A percentile compares a stretch with the other conserved stretches of the same genome.
These are phyloP conservation scores for Amphiura filiformis DNA, from an alignment of 35 echinoderm and acorn worm species.

Conservation along the genomic window DNA sequence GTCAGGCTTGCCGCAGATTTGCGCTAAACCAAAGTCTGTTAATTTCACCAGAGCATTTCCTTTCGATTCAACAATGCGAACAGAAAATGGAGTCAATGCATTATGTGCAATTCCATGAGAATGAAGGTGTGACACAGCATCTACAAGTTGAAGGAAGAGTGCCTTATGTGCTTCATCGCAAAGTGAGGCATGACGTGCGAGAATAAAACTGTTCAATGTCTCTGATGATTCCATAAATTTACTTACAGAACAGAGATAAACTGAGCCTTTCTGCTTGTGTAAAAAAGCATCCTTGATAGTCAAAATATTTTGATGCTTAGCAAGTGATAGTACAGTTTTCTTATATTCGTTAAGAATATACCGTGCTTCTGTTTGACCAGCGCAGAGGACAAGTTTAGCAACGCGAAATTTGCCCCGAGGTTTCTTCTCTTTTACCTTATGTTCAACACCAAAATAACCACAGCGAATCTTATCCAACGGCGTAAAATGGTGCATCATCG, in stretches of 20 bases:
- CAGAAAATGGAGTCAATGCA: slow-evolving; percentile 72
- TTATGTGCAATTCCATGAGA: slow-evolving; percentile 65
- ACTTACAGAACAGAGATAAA: slow-evolving; percentile 72
- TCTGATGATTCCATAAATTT: slow-evolving; percentile 40
- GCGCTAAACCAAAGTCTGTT: slow-evolving; percentile 82
- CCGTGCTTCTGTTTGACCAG: slow-evolving; percentile 39
- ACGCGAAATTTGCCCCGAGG: slow-evolving; percentile 49
- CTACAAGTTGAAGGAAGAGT: slow-evolving; percentile 67
- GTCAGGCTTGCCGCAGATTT: slow-evolving; percentile 62
- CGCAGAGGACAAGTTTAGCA: slow-evolving; percentile 56
- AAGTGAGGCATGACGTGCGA: slow-evolving; percentile 44
- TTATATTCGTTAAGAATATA: slow-evolving; percentile 40
- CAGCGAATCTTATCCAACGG: slow-evolving; percentile 57
- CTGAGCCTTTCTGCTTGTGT: slow-evolving; percentile 31
- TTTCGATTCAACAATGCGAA: slow-evolving; percentile 49
- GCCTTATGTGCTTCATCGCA: slow-evolving; percentile 60
- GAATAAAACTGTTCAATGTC: slow-evolving; percentile 78
- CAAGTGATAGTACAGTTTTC: slow-evolving; percentile 39
- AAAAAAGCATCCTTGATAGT: slow-evolving; percentile 77
- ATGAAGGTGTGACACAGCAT: slow-evolving; percentile 67
- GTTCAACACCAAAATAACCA: slow-evolving; percentile 84
- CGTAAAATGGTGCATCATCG: slow-evolving; percentile 47
- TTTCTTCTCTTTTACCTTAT: slow-evolving; percentile 46
- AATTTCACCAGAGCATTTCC: slow-evolving; percentile 72
- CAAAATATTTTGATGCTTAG: slow-evolving; percentile 69